phyloP scores from a whole-genome alignment of 2,113 vertebrate species.

The Pyrgilauda ruficollis region DNA sequence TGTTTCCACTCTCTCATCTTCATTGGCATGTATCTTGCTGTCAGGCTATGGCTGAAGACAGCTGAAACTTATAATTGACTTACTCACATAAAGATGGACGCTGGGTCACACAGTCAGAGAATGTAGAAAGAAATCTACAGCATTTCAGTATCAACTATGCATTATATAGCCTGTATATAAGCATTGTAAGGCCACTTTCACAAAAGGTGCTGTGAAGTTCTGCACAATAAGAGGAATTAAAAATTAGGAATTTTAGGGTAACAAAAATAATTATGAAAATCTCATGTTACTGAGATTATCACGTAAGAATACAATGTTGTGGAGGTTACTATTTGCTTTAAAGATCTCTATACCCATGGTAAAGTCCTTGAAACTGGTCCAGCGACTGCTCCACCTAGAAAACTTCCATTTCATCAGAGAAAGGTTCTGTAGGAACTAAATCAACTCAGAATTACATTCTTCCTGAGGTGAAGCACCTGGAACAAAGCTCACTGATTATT shows the following conservation, averaged over 20 bases:
- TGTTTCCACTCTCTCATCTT: background rate
- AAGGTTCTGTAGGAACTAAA: background rate
- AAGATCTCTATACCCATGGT: background rate
- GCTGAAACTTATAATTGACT: background rate
- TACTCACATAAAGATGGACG: background rate
- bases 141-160: background rate
- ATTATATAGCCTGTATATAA: background rate
- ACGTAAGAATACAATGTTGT: background rate
- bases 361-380: background rate
- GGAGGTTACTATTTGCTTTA: background rate
- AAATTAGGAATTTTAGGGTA: background rate
- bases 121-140: background rate
- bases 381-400: background rate
- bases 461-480: background rate
- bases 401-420: background rate
- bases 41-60: background rate
- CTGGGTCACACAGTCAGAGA: background rate
- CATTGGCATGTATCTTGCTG: background rate
- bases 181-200: background rate
- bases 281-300: background rate
- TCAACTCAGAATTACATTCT: background rate
- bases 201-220: background rate
- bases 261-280: background rate
- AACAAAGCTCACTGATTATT: background rate
- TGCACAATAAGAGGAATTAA: background rate